Evolutionary conservation across 2,797 vertebrate species (phyloP).

Genomic region (Mareca penelope): DNA sequence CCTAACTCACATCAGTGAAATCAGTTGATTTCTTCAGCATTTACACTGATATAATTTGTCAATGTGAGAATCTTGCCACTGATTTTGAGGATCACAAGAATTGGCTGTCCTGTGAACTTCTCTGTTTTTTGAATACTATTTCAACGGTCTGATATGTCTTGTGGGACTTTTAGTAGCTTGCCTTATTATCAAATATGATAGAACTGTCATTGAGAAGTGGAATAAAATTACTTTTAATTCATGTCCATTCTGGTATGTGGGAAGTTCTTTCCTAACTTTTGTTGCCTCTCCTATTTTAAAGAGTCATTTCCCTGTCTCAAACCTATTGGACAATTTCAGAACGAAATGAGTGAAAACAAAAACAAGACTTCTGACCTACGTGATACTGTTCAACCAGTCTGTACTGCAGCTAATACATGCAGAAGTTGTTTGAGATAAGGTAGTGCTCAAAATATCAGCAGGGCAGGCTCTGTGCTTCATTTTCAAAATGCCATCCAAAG

Average conservation of each 20-base stretch:
- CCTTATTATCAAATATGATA: slow-evolving; percentile 47
- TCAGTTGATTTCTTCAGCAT: neutral
- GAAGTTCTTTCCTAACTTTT: slow-evolving; percentile 30
- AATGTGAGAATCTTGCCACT: neutral
- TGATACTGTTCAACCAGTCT: neutral
- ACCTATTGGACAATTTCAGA: neutral
- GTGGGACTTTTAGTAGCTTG: slow-evolving; percentile 60
- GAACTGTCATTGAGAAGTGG: slow-evolving; percentile 63
- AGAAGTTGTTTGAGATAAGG: neutral
- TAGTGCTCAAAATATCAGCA: neutral
- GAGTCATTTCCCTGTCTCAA: neutral
- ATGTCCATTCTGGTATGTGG: slow-evolving; percentile 2
- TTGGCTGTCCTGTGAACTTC: slow-evolving; percentile 40
- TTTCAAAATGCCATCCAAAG: neutral
- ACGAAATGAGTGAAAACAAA: neutral
- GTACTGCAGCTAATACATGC: neutral
- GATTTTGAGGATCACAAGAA: slow-evolving; percentile 43
- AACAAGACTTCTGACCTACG: neutral
- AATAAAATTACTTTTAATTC: slow-evolving; percentile 77
- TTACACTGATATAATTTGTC: neutral
- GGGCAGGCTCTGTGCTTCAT: neutral
- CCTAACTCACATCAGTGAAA: neutral
- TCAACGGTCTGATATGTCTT: slow-evolving; percentile 41
- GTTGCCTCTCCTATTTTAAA: neutral
- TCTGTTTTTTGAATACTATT: slow-evolving; percentile 27